These are phyloP conservation scores for Premnoplex brunnescens DNA, from an alignment of 2,797 vertebrate genomes.

Conservation along the genomic window DNA sequence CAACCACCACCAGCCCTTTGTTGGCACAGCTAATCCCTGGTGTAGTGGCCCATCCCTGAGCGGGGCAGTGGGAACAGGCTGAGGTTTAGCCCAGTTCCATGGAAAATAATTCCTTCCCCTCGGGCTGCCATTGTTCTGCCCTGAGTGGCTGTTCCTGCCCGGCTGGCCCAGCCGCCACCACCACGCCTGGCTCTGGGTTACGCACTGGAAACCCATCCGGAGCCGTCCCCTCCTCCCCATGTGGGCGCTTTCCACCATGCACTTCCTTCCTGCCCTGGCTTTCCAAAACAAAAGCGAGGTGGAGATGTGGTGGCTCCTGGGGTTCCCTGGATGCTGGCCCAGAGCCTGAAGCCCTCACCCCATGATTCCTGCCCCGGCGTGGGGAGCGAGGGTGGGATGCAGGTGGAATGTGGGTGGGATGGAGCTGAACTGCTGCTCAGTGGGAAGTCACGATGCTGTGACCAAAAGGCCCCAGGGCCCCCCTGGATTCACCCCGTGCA, in stretches of 20 bases:
- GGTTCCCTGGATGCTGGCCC: neutral
- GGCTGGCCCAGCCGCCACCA: neutral
- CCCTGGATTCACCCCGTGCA: neutral
- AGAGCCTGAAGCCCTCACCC: neutral
- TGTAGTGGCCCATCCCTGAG: neutral
- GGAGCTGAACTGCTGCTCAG: neutral
- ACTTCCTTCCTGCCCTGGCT: constrained; percentile 56
- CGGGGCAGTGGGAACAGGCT: neutral
- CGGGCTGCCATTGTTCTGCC: constrained; percentile 29
- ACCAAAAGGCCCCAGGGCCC: fast-evolving
- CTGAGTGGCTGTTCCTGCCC: constrained; percentile 1
- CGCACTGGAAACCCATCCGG: neutral
- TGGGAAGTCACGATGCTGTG: neutral
- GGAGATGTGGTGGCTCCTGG: neutral
- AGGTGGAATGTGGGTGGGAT: neutral
- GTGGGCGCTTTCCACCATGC: neutral
- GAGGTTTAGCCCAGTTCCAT: neutral
- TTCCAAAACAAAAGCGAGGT: constrained; percentile 52
- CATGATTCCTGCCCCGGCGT: fast-evolving
- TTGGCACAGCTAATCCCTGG: neutral
- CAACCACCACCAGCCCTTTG: neutral
- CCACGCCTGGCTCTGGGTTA: neutral
- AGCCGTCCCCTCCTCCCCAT: constrained; percentile 22
- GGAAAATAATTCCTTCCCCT: constrained; percentile 35
- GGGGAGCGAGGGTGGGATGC: neutral